Evolutionary conservation across 2,113 vertebrate species (phyloP), one percentile per base, ranked within the genome.

Genomic region (Patagioenas fasciata): DNA sequence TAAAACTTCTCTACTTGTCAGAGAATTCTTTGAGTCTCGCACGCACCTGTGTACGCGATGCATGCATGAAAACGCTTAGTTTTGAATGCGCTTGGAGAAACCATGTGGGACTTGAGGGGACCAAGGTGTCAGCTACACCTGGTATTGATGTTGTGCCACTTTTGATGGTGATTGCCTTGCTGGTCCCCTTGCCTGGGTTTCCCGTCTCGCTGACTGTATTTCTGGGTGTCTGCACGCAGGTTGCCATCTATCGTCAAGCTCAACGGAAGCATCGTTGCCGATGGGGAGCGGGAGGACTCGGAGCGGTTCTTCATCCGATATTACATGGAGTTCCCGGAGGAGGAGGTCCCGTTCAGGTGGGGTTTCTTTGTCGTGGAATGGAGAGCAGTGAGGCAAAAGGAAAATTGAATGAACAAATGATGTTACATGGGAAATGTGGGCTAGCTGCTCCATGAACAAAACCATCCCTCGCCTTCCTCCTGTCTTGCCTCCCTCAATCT

Each of bases 271-370:
- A 98, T 98, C 15, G 98, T 99, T 89, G 98, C 98, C 0, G 97
- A 98, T 2, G 98, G 98, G 6, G 99, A 99, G 86, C 98, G 99
- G 26, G 99, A 99, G 95, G 99, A 99, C 77, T 99, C 99, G 0
- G 99, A 99, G 96, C 98, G 99, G 23, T 99, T 99, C 97, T 99
- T 99, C 97, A 99, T 99, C 92, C 98, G 99, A 26, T 99, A 99
- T 54, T 98, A 99, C 94, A 98, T 99, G 95, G 98, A 99, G 89
- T 97, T 97, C 58, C 98, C 99, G 0, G 98, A 99, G 64, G 98
- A 98, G 80, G 98, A 99, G 87, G 98, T 98, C 4, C 98, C 99
- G 5, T 97, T 98, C 97, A 99, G 99, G 99, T 99, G 93, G 83
- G 94, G 60, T 5, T 10, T 32, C 38, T 18, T 38, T 65, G 64